Evolutionary conservation across 2,113 vertebrate species (phyloP).

Genomic region (Phaethon lepturus): DNA sequence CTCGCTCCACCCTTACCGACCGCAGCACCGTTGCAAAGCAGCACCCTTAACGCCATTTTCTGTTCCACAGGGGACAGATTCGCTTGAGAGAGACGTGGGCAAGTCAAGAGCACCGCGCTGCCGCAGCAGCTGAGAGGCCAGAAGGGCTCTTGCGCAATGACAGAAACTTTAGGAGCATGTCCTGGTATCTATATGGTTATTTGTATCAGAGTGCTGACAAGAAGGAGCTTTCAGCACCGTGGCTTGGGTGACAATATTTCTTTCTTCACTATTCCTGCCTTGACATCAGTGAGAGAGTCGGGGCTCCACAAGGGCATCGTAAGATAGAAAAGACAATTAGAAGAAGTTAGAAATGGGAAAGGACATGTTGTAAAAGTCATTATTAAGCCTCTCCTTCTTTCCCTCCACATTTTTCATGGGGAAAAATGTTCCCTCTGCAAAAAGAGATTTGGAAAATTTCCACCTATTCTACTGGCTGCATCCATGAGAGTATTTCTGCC

Average conservation of each 20-base stretch:
- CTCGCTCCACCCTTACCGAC: accelerated
- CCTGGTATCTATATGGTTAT: slow-evolving; percentile 46
- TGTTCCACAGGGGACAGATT: neutral
- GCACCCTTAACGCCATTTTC: neutral
- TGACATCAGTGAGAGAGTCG: slow-evolving; percentile 8
- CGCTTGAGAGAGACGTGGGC: neutral
- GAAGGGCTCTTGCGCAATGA: neutral
- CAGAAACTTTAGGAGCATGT: slow-evolving; percentile 26
- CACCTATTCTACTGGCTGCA: slow-evolving; percentile 59
- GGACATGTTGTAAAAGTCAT: slow-evolving; percentile 23
- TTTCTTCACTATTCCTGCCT: slow-evolving; percentile 41
- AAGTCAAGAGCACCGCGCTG: neutral
- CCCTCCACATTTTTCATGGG: slow-evolving; percentile 26
- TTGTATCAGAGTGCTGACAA: slow-evolving; percentile 41
- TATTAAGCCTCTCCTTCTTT: slow-evolving; percentile 36
- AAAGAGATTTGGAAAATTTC: slow-evolving; percentile 59
- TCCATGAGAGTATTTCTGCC: slow-evolving; percentile 60
- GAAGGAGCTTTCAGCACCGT: slow-evolving; percentile 43
- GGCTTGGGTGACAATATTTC: slow-evolving; percentile 53
- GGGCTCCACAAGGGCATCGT: neutral
- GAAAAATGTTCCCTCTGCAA: slow-evolving; percentile 42
- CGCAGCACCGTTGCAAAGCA: accelerated
- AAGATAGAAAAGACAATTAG: slow-evolving; percentile 27
- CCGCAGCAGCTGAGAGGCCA: neutral
- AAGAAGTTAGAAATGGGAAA: slow-evolving; percentile 26